Evolutionary conservation across 2,888 invertebrate species (phyloP).

Genomic region (Emesis furor): DNA sequence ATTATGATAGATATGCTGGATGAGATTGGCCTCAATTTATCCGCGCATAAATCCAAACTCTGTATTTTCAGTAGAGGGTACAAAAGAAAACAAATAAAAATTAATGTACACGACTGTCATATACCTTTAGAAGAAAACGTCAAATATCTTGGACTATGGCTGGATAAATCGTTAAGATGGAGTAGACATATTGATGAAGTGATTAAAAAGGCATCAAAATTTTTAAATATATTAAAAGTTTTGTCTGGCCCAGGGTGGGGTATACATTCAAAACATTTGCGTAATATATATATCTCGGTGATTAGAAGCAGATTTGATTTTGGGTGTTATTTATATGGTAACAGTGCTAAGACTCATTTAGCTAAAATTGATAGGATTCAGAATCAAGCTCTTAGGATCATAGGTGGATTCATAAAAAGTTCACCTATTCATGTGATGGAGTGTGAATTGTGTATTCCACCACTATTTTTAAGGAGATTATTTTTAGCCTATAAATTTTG

Average conservation of each 20-base stretch:
- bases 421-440: no score
- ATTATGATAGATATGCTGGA: background rate
- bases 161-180: constrained; percentile 5
- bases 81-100: background rate
- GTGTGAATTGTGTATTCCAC: no score
- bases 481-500: no score
- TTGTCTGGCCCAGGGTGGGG: background rate
- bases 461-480: no score
- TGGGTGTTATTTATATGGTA: no score
- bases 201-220: background rate
- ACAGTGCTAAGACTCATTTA: no score
- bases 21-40: background rate
- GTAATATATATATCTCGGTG: background rate
- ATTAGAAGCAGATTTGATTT: no score
- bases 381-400: no score
- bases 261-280: background rate
- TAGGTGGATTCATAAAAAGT: no score
- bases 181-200: background rate
- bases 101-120: background rate
- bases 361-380: no score
- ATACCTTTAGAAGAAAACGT: background rate
- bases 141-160: background rate
- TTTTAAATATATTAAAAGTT: background rate
- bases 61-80: background rate
- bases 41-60: background rate